Conservation (phyloP, 2,113 vertebrate genomes). For the Hemibates koningsi region DNA sequence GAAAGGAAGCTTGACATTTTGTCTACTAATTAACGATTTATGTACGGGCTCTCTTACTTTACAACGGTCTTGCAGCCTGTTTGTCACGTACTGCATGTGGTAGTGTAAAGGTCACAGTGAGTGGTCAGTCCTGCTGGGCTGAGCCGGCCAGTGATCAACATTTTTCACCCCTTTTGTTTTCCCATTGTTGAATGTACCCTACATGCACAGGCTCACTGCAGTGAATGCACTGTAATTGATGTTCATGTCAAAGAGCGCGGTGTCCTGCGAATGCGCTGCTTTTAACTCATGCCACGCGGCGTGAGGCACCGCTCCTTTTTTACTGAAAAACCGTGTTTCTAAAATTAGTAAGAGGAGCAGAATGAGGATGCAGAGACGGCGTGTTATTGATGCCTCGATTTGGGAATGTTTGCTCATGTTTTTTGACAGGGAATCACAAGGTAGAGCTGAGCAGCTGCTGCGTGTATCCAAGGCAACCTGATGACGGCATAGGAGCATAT, state of each 20-base stretch:
- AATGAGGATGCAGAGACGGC: not conserved
- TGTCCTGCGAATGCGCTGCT: not conserved
- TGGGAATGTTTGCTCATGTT: not conserved
- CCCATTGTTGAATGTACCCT: not conserved
- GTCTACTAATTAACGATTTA: not conserved
- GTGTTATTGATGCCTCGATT: not conserved
- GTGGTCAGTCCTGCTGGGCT: not conserved
- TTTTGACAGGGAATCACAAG: not conserved
- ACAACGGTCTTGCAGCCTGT: not conserved
- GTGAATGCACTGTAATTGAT: not conserved
- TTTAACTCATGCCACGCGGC: rapidly evolving
- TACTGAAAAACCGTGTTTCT: not conserved
- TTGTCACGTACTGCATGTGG: not conserved
- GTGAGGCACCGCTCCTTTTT: rapidly evolving
- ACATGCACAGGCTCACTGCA: not conserved
- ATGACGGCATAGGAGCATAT: not conserved
- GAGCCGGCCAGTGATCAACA: not conserved
- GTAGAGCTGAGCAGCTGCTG: not conserved
- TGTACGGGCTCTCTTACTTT: not conserved
- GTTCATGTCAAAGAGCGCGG: not conserved
- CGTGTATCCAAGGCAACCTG: constrained; percentile 29
- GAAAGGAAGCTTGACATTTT: not conserved
- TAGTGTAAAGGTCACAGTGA: not conserved
- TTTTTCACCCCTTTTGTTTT: not conserved
- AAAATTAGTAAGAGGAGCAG: not conserved